Base-by-base conservation (phyloP, 2,113 vertebrate species). In the Pavo muticus region DNA sequence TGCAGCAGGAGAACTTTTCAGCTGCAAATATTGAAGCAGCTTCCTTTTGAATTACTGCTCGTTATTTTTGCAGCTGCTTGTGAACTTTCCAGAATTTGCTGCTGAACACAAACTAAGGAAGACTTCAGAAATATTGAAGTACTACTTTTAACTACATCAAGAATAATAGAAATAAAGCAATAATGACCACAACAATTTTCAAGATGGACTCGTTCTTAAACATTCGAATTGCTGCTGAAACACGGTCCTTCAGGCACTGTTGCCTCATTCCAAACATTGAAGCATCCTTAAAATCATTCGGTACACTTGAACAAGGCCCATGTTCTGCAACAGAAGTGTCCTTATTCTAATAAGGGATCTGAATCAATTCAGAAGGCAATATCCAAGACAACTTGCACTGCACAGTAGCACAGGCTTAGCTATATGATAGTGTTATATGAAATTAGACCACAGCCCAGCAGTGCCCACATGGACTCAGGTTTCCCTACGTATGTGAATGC, bases 71-170 rank as follows among this genome's bases (percentile, higher is more conserved):
- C 61, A 88, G 81, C 72, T 86, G 40, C 65, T 90, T 1, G 8
- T 76, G 84, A 97, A 84, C 77, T 94, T 91, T 70, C n/a, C 90
- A 93, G 87, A 94, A 91, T 81, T 80, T 84, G 88, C 91, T 93
- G 89, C 73, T 89, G 84, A 96, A 88, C 57, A 84, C 69, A 93
- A 94, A 90, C 67, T 63, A 69, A 50, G 59, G 54, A 87, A 90
- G 57, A 80, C 92, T 96, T 97, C 60, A 95, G 89, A 84, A 91
- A 92, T 61, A 78, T 42, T 84, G 83, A 94, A 96, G 74, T 87
- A 75, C 21, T 91, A 47, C 73, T 89, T 94, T 96, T 88, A 95
- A 94, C 87, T 68, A 65, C 68, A 73, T 37, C 54, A 88, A 94
- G 69, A 88, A 75, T 71, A 90, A 93, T 40, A 96, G 87, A 87